Evolutionary conservation across 2,888 invertebrate genomes (phyloP).

Genomic region (Pristionchus fissidentatus): DNA sequence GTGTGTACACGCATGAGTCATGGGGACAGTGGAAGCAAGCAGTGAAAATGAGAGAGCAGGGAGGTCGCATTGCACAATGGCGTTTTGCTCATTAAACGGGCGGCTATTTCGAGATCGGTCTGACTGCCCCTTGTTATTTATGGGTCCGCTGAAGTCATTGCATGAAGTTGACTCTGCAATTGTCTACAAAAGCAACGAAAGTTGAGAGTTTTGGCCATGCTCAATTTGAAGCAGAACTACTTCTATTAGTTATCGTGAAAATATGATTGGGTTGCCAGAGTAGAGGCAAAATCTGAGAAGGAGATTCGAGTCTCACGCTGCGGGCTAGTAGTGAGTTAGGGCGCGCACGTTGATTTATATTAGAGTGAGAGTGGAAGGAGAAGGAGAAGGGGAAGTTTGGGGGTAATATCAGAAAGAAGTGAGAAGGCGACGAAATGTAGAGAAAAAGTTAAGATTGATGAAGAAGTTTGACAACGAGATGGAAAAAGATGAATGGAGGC

Average conservation of each 20-base stretch:
- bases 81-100: no score
- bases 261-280: neutral
- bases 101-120: neutral
- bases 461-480: constrained; percentile 7
- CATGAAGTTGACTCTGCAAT: no score
- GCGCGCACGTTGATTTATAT: constrained; percentile 1
- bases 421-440: constrained; percentile 17
- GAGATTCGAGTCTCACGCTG: neutral
- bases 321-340: neutral
- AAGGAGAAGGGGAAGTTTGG: constrained; percentile 16
- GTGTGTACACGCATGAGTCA: neutral
- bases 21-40: neutral
- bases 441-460: constrained; percentile 36
- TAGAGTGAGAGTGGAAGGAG: no score
- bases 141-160: no score
- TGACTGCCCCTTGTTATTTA: neutral
- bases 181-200: no score
- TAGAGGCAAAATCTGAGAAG: neutral
- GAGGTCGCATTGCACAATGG: no score
- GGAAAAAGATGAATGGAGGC: constrained; percentile 35
- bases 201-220: no score
- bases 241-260: no score
- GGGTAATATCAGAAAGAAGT: neutral
- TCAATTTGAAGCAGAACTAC: no score
- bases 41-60: no score